Base-by-base conservation (phyloP, 1,140 invertebrate species). In the Drosophila eugracilis region DNA sequence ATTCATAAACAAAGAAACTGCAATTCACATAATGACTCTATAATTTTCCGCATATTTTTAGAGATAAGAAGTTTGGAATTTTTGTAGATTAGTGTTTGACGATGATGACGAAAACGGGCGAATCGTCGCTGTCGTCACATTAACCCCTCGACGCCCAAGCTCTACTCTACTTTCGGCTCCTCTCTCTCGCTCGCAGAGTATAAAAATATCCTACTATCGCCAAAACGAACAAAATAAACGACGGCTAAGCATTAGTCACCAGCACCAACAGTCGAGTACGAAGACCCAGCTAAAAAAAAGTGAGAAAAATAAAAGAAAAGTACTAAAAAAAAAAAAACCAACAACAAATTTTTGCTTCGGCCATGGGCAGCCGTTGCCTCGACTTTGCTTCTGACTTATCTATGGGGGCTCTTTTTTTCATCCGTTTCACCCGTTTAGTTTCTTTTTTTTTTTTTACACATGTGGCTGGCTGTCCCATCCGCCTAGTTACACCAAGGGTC, bases 121-220 rank as follows among this genome's bases (percentile, higher is more conserved):
- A 58, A 34, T 34, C 60, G 44, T 52, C 22, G 45, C 45, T 67
- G 63, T 67, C 63, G 59, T 67, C 63, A 67, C 60, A 52, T 67
- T 67, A 52, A 37, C 30, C 63, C 45, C 60, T 21, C 41, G 7
- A 19, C 32, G 5, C 42, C 36, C 47, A 28, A 34, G 12, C 15
- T 36, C 6, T 24, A 17, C 63, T 50, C 60, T 41, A 47, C n/a
- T 47, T 47, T 57, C 9, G 14, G 30, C 44, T 60, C 41, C 24
- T 36, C 30, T 28, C 24, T 30, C 14, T 12, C 30, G 15, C 12
- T 14, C 41, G 12, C 17, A 12, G 63, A 2, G 36, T 67, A 67
- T 67, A 67, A 67, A 67, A 67, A 67, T 67, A 67, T 67, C 65
- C 60, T 67, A 67, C 63, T 67, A 67, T 67, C 60, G 62, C 60